These are phyloP conservation scores for Oscheius sp. DNA, from an alignment of 2,888 invertebrate species.

Conservation along the genomic window DNA sequence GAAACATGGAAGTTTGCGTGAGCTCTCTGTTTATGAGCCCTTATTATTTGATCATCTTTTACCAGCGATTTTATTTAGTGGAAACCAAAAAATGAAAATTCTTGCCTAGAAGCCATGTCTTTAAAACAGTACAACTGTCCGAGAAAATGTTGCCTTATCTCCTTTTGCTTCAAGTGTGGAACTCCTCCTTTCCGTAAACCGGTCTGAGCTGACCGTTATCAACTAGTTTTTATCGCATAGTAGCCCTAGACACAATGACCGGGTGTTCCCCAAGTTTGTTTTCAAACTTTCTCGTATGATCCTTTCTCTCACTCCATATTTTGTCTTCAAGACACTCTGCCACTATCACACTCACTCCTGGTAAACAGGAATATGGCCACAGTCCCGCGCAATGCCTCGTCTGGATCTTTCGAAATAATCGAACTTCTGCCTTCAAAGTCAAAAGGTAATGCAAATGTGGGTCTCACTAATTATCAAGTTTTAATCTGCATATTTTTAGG, in stretches of 20 bases:
- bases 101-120: too few relatives aligned
- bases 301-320: background rate
- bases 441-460: conserved; percentile 1
- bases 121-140: too few relatives aligned
- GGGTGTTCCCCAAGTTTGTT: background rate
- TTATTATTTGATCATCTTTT: too few relatives aligned
- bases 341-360: background rate
- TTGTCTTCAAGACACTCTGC: too few relatives aligned
- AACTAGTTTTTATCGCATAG: background rate
- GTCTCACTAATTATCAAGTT: background rate
- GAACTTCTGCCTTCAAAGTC: background rate
- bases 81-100: too few relatives aligned
- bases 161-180: too few relatives aligned
- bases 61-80: too few relatives aligned
- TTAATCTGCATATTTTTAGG: background rate
- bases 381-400: background rate
- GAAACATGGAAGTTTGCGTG: too few relatives aligned
- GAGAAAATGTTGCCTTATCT: too few relatives aligned
- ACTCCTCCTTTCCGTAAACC: background rate
- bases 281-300: background rate
- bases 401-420: conserved; percentile 4
- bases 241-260: conserved; percentile 6
- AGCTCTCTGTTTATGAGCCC: too few relatives aligned
- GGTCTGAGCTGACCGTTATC: conserved; percentile 7
- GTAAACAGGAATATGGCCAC: conserved; percentile 13